Conservation (phyloP, 2,888 invertebrate genomes). For the Drosophila mulleri region DNA sequence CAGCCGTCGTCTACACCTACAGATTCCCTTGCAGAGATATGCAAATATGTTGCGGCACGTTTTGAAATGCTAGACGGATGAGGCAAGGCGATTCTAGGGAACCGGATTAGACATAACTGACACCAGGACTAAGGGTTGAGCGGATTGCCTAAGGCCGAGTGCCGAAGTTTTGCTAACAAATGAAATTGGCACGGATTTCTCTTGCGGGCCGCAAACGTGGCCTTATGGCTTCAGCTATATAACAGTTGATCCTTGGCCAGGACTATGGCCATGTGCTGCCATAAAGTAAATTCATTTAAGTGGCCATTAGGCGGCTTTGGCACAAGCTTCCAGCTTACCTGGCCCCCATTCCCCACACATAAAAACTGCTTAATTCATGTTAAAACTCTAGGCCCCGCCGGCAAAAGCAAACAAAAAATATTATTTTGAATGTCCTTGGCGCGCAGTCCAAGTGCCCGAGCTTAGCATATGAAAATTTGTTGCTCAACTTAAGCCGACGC, state of each 20-base stretch:
- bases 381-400: conserved; percentile 34
- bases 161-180: conserved; percentile 59
- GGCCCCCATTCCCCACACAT: conserved; percentile 33
- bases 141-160: conserved; percentile 58
- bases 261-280: conserved; percentile 16
- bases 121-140: conserved; percentile 64
- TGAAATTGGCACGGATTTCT: conserved; percentile 69
- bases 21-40: conserved; percentile 13
- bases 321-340: conserved; percentile 15
- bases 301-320: conserved; percentile 71
- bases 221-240: conserved; percentile 21
- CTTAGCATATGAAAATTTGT: conserved; percentile 69
- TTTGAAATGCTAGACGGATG: conserved; percentile 44
- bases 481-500: conserved; percentile 59
- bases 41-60: conserved; percentile 56
- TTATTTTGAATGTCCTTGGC: conserved; percentile 61
- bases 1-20: conserved; percentile 50
- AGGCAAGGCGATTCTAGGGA: conserved; percentile 45
- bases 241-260: conserved; percentile 49
- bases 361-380: conserved; percentile 70
- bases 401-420: conserved; percentile 31
- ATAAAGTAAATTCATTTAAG: conserved; percentile 76
- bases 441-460: conserved; percentile 1
- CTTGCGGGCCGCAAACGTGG: conserved; percentile 29
- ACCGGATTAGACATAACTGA: conserved; percentile 45